Conservation (phyloP, 2,113 vertebrate species). For the Vulpes lagopus region DNA sequence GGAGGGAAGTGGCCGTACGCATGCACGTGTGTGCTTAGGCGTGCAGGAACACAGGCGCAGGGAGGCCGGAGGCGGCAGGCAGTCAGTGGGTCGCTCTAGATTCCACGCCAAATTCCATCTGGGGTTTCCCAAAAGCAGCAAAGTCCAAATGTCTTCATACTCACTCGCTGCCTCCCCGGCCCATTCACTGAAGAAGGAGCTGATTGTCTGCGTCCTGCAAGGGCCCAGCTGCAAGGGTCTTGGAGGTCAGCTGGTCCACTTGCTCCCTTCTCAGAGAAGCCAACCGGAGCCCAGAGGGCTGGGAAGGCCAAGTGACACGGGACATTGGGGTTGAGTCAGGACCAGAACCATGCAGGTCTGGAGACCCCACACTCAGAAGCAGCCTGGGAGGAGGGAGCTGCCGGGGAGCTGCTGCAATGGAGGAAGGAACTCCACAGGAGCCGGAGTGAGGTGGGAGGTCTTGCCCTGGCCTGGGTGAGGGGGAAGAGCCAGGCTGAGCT, state of each 20-base stretch:
- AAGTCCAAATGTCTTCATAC: neutral
- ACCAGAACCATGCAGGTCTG: neutral
- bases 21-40: neutral
- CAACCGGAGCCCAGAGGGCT: neutral
- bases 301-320: neutral
- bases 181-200: slow-evolving; percentile 52
- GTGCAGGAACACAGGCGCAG: accelerated
- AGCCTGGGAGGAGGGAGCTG: neutral
- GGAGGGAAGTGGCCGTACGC: neutral
- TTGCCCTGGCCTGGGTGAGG: no score
- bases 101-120: slow-evolving; percentile 36
- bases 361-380: neutral
- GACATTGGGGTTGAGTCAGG: neutral
- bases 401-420: neutral
- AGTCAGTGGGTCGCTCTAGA: neutral
- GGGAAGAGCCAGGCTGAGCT: neutral
- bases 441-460: neutral
- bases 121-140: slow-evolving; percentile 43
- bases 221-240: slow-evolving; percentile 29
- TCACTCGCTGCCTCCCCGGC: neutral
- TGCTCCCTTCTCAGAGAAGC: neutral
- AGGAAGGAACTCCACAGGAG: no score
- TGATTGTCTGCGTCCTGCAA: slow-evolving; percentile 46
- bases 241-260: slow-evolving; percentile 6
- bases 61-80: neutral